phyloP scores from a whole-genome alignment of 2,888 invertebrate species.

The Eilema depressum region DNA sequence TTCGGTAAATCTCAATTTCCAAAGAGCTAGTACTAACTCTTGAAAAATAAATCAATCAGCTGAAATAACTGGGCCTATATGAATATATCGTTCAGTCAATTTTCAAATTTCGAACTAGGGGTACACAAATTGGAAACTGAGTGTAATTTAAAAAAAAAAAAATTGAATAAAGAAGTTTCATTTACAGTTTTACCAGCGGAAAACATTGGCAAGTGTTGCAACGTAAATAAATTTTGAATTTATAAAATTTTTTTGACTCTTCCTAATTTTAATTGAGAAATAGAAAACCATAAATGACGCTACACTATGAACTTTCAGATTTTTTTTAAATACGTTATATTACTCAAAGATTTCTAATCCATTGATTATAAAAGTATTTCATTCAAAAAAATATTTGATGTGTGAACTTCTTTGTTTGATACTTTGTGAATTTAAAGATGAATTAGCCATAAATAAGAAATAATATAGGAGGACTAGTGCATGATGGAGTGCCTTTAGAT shows the following conservation, averaged over 20 bases:
- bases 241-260: too few species aligned
- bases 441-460: not conserved
- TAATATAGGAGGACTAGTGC: not conserved
- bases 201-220: not conserved
- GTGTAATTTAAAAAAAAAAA: not conserved
- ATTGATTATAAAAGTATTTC: not conserved
- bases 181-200: not conserved
- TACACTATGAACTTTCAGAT: too few species aligned
- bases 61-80: not conserved
- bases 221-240: not conserved
- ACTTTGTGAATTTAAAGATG: not conserved
- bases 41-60: too few species aligned
- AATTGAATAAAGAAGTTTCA: not conserved
- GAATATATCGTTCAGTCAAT: not conserved
- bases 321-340: too few species aligned
- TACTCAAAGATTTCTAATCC: not conserved
- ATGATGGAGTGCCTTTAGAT: not conserved
- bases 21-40: too few species aligned
- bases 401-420: not conserved
- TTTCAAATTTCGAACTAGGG: conserved; percentile 15
- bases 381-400: not conserved
- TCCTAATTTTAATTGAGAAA: too few species aligned
- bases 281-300: too few species aligned
- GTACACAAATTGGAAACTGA: not conserved
- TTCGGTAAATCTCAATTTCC: too few species aligned